Evolutionary conservation across 2,888 invertebrate genomes (phyloP).

Genomic region (Nephrocerus scutellatus): DNA sequence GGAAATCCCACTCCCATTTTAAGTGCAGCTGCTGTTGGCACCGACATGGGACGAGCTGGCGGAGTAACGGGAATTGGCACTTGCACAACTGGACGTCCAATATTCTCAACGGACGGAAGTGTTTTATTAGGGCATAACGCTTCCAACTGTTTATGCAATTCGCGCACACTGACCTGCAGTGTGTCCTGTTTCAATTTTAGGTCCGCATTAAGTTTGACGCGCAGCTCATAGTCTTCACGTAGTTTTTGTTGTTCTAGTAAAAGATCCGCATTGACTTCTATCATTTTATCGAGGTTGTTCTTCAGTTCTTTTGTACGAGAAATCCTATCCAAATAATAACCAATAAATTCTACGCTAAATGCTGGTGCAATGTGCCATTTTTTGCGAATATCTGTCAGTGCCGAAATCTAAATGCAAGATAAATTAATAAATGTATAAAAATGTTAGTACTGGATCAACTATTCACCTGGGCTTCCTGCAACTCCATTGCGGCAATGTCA

Average conservation of each 20-base stretch:
- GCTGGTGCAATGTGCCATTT: conserved; percentile 94
- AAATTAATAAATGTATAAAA: neutral
- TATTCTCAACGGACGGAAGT: conserved; percentile 54
- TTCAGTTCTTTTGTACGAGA: conserved; percentile 72
- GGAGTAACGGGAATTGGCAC: conserved; percentile 41
- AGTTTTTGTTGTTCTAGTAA: conserved; percentile 70
- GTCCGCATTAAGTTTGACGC: conserved; percentile 59
- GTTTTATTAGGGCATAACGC: conserved; percentile 56
- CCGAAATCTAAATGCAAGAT: conserved; percentile 57
- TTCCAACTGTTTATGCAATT: conserved; percentile 55
- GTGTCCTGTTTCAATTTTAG: conserved; percentile 55
- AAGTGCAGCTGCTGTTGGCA: conserved; percentile 73
- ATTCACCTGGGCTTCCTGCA: conserved; percentile 69
- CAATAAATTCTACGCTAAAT: conserved; percentile 89
- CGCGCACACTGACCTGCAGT: conserved; percentile 56
- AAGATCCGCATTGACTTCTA: conserved; percentile 66
- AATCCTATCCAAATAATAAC: conserved; percentile 87
- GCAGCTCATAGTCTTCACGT: conserved; percentile 71
- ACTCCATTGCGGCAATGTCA: conserved; percentile 71
- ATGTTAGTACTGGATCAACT: neutral
- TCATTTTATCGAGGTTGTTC: conserved; percentile 65
- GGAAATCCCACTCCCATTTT: conserved; percentile 85
- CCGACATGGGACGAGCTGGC: conserved; percentile 60
- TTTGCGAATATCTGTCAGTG: conserved; percentile 77
- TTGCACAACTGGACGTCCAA: conserved; percentile 46